Conservation (phyloP, 2,113 vertebrate genomes). For the Theropithecus gelada region DNA sequence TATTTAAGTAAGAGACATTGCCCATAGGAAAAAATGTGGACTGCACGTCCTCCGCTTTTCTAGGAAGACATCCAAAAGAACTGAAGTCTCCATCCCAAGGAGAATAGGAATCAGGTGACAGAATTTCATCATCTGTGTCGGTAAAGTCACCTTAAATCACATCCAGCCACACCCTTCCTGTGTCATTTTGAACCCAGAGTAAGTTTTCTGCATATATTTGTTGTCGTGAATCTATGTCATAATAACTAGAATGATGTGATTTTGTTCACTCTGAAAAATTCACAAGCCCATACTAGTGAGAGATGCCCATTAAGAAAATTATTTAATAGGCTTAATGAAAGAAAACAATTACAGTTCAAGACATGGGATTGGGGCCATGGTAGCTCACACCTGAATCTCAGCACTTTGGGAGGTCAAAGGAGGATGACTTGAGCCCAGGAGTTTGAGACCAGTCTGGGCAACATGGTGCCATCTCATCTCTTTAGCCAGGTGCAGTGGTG, state of each 20-base stretch:
- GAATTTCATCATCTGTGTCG: background rate
- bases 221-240: background rate
- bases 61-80: background rate
- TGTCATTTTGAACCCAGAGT: background rate
- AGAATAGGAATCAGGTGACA: background rate
- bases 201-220: background rate
- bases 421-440: too few relatives aligned
- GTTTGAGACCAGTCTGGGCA: too few relatives aligned
- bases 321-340: background rate
- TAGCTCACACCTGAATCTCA: too few relatives aligned
- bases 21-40: background rate
- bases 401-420: too few relatives aligned
- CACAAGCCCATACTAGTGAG: background rate
- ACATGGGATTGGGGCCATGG: background rate
- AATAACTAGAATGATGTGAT: background rate
- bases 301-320: background rate
- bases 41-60: background rate
- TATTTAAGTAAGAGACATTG: background rate
- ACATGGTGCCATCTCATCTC: too few relatives aligned
- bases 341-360: background rate
- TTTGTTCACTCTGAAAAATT: background rate
- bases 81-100: background rate
- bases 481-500: too few relatives aligned
- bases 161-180: fast-evolving
- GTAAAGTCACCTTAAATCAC: background rate